A percentile compares a stretch with the other conserved stretches of the same genome.
These are phyloP conservation scores for Epinephelus coioides DNA, from an alignment of 2,797 vertebrate genomes.

Conservation along the genomic window DNA sequence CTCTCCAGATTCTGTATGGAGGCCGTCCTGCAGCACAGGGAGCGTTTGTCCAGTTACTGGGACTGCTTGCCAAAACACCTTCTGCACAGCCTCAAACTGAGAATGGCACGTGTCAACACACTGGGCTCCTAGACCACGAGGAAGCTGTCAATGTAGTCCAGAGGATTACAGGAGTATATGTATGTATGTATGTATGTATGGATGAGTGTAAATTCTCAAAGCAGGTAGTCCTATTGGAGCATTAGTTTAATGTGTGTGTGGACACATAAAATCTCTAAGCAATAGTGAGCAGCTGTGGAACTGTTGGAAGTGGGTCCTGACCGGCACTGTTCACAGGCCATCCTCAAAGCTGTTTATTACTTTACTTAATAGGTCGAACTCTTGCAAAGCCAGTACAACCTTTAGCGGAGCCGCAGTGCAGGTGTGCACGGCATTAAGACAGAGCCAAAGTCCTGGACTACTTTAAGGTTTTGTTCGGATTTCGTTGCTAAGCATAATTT, in stretches of 20 bases:
- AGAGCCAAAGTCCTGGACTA: background rate
- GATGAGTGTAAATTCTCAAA: slow-evolving; percentile 22
- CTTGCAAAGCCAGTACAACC: slow-evolving; percentile 11
- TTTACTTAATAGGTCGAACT: background rate
- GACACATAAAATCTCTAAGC: slow-evolving; percentile 32
- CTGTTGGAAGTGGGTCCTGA: slow-evolving; percentile 12
- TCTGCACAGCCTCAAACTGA: slow-evolving; percentile 91
- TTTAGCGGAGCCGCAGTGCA: background rate
- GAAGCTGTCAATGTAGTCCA: background rate
- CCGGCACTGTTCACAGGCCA: slow-evolving; percentile 2
- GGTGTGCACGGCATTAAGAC: background rate
- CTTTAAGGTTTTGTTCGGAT: background rate
- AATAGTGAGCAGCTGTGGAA: slow-evolving; percentile 42
- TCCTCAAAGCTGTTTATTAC: slow-evolving; percentile 7
- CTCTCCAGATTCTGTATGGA: slow-evolving; percentile 92
- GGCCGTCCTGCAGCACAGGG: slow-evolving; percentile 89
- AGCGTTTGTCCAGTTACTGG: slow-evolving; percentile 90
- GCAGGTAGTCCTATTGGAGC: slow-evolving; percentile 42
- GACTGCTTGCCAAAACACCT: slow-evolving; percentile 95
- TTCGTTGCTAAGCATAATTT: slow-evolving; percentile 9
- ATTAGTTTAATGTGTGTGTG: slow-evolving; percentile 53
- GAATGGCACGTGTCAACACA: slow-evolving; percentile 90
- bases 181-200: background rate
- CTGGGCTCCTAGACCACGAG: slow-evolving; percentile 88
- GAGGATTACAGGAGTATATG: slow-evolving; percentile 11